Conservation (phyloP, 64 coral and sea anemone species). For the Porites lutea region DNA sequence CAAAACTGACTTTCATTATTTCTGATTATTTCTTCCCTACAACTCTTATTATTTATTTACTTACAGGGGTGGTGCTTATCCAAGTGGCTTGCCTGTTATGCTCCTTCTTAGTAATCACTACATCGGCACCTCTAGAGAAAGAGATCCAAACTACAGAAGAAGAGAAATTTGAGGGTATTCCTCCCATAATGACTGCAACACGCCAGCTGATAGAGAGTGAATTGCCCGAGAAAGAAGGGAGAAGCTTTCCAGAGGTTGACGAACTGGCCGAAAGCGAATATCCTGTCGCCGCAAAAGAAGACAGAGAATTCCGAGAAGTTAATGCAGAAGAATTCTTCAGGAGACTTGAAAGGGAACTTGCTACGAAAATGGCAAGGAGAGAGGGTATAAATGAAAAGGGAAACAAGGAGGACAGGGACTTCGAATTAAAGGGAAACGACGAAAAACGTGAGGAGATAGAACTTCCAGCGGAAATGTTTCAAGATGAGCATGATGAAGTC, state of each 20-base stretch:
- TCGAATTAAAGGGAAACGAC: background rate
- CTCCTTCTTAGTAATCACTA: background rate
- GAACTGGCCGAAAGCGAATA: background rate
- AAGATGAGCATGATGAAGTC: background rate
- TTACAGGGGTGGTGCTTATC: background rate
- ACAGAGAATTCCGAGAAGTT: background rate
- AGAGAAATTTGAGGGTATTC: background rate
- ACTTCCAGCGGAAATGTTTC: background rate
- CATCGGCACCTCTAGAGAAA: slow-evolving; percentile 4
- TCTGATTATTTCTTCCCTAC: background rate
- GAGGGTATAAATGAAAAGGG: background rate
- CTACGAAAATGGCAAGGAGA: background rate
- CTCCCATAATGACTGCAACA: background rate
- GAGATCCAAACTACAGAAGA: background rate
- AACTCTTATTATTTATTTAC: background rate
- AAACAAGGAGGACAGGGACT: background rate
- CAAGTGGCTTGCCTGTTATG: background rate
- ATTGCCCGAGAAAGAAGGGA: slow-evolving; percentile 9
- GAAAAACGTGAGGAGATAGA: background rate
- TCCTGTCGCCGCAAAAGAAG: background rate
- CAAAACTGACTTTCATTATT: too few species aligned
- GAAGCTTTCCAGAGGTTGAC: background rate
- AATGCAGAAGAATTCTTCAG: background rate
- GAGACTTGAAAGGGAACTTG: slow-evolving; percentile 18
- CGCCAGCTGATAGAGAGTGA: background rate